Evolutionary conservation across 2,888 invertebrate genomes (phyloP), one percentile per base, ranked within the genome.

Genomic region (Aphelenchoides bicaudatus): DNA sequence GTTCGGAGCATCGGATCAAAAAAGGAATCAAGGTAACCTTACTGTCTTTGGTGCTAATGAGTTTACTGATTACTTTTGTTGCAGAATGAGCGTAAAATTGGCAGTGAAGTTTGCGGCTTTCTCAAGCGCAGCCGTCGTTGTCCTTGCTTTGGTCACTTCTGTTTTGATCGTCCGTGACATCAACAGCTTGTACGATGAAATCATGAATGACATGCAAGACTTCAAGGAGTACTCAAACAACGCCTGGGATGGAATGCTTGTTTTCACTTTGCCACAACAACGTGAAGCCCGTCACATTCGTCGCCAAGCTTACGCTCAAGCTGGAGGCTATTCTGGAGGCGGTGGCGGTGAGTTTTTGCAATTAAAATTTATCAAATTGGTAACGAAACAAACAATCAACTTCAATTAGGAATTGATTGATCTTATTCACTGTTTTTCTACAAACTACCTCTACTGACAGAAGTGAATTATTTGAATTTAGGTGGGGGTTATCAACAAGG

Each of bases 231-330:
- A 21, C 6, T 43, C 43, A 8, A 43, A 43, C 23, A 19, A 43
- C 10, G 43, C 43, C 23, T 43, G 43, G 43, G 43, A 43, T n/a
- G 43, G 43, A 6, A 43, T 43, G 43, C 43, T 43, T 6, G 25
- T 25, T 25, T 43, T 43, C 43, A 43, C 10, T n/a, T 19, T 43
- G 10, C 10, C 43, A n/a, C 43, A 43, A 19, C 10, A 6, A 10
- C 43, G 43, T 43, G 43, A 43, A 43, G 43, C 43, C 25, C 43
- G 43, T 43, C 43, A 43, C 43, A 25, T 43, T 8, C 43, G 43
- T 43, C 43, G 43, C 25, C 43, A 43, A 43, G 10, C 43, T n/a
- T 43, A 43, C 43, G 43, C 43, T 43, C 43, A 34, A 34, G 34
- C 34, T 16, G 34, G 34, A 13, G 34, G 34, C 34, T 34, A 34